Conservation (phyloP, 2,888 invertebrate species). For the Drepanosiphum platanoidis region DNA sequence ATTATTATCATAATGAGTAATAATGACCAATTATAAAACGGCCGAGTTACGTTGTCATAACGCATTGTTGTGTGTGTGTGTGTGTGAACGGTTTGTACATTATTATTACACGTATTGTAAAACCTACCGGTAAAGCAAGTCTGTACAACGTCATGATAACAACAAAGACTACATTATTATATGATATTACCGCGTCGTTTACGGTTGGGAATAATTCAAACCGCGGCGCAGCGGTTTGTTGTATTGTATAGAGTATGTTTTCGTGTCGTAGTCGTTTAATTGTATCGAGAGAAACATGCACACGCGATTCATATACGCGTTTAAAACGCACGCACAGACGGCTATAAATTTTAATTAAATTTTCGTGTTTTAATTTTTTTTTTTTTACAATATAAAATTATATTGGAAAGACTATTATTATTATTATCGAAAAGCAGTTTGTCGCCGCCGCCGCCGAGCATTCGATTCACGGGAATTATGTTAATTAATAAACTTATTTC, state of each 20-base stretch:
- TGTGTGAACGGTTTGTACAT: too few species aligned
- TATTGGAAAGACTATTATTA: neutral
- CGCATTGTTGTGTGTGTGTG: neutral
- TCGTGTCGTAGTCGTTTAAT: neutral
- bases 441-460: neutral
- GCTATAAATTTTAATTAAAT: constrained; percentile 21
- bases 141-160: neutral
- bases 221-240: neutral
- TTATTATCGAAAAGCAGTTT: constrained; percentile 19
- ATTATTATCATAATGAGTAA: neutral
- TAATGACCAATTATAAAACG: neutral
- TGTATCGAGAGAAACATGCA: constrained; percentile 5
- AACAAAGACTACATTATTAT: neutral
- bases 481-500: constrained; percentile 16
- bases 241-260: neutral
- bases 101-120: too few species aligned
- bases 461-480: neutral
- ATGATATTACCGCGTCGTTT: neutral
- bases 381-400: neutral
- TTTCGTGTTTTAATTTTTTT: neutral
- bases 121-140: neutral
- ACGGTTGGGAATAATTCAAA: neutral
- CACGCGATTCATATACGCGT: neutral
- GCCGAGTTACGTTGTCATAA: neutral
- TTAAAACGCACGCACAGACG: too few species aligned